Evolutionary conservation across 2,888 invertebrate species (phyloP).

Genomic region (Anaspis maculata): DNA sequence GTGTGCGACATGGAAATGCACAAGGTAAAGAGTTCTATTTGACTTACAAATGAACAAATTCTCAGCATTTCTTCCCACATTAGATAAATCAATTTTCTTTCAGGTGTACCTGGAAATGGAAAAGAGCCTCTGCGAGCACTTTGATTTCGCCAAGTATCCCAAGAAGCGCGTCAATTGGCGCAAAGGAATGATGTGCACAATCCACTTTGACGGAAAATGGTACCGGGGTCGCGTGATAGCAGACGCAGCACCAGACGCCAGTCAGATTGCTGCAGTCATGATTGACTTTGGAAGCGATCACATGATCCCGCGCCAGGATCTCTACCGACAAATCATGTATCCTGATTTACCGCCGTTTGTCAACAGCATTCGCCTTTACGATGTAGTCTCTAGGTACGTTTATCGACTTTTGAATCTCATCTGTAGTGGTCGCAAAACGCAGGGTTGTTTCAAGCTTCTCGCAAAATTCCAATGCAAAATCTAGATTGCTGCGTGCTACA

Average conservation of each 20-base stretch:
- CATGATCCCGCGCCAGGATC: constrained; percentile 45
- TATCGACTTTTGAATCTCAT: no score
- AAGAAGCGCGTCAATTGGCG: constrained; percentile 40
- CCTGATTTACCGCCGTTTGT: constrained; percentile 60
- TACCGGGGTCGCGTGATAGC: constrained; percentile 59
- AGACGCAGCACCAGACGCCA: constrained; percentile 20
- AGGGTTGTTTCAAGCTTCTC: no score
- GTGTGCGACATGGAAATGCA: constrained; percentile 35
- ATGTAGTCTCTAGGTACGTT: constrained; percentile 48
- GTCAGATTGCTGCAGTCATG: constrained; percentile 58
- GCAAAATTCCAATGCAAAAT: no score
- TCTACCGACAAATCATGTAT: constrained; percentile 56
- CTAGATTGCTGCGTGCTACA: no score
- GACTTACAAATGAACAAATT: no score
- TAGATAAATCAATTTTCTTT: no score
- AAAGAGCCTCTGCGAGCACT: background rate
- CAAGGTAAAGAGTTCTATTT: no score
- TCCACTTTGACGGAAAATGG: constrained; percentile 59
- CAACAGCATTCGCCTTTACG: constrained; percentile 50
- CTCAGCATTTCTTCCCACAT: no score
- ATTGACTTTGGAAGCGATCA: constrained; percentile 82
- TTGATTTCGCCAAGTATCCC: background rate
- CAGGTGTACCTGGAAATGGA: no score
- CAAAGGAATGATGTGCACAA: constrained; percentile 60
- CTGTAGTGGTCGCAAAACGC: no score